Evolutionary conservation across 1,140 invertebrate genomes (phyloP), one percentile per base, ranked within the genome.

Genomic region (Calliopsis andreniformis): DNA sequence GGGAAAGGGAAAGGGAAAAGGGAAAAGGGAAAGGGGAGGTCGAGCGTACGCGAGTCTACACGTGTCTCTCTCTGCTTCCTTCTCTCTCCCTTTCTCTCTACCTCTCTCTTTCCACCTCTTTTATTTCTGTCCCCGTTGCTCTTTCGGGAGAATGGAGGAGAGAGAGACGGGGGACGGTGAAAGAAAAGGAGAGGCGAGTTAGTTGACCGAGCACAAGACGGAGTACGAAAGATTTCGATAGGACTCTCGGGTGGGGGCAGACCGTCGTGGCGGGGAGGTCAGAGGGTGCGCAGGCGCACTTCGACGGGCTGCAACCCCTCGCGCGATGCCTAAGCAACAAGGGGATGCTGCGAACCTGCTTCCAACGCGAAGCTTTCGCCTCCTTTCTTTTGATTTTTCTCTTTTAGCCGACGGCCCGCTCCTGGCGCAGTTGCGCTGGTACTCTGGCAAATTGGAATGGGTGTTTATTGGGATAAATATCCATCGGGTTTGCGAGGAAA

Each of bases 71-170:
- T 28, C 25, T 25, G 6, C 28, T 23, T 55, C 62, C 23, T 47
- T 18, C 39, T 8, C 20, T 18, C 47, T 18, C 45, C 10, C 20
- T 4, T 3, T 43, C 47, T 72, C 47, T 30, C 35, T n/a, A 28
- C n/a, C 42, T 25, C 18, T n/a, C 59, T 4, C 43, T 20, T 10
- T 0, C 28, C 39, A 18, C 39, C 32, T 23, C 28, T n/a, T n/a
- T n/a, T n/a, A n/a, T 88, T 88, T 88, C 90, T 86, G 20, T 16
- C n/a, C 18, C 42, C 47, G 28, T 45, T 39, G 47, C 16, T 12
- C 20, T 14, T 6, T 1, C 16, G 3, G 55, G 51, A 68, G 30
- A 55, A 59, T 32, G 28, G 73, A 68, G 23, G 28, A 63, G 76
- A 79, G 80, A 68, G 68, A 51, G 64, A 80, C 59, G 61, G 7